Conservation (phyloP, 2,888 invertebrate genomes). For the Liopterus haemorrhoidalis region DNA sequence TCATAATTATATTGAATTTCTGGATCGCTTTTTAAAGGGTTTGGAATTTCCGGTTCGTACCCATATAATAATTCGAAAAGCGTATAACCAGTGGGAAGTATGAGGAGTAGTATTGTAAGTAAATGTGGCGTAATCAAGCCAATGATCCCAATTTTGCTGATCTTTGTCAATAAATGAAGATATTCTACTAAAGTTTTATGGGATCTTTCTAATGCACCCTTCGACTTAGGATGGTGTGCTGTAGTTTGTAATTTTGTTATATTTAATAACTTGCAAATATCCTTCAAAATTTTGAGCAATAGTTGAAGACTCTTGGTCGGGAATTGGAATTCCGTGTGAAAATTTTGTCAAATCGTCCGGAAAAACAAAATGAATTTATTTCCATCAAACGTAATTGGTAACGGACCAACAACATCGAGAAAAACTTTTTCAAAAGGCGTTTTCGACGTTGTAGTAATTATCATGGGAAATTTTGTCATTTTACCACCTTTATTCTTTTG, state of each 20-base stretch:
- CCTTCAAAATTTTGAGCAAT: constrained; percentile 31
- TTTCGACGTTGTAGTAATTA: constrained; percentile 1
- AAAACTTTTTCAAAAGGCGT: constrained; percentile 29
- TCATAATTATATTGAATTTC: constrained; percentile 31
- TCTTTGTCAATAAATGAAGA: constrained; percentile 33
- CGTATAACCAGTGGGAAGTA: constrained; percentile 29
- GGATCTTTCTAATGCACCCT: constrained; percentile 35
- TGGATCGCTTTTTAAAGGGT: constrained; percentile 26
- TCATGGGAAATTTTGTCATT: constrained; percentile 1
- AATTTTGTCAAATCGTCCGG: constrained; percentile 34
- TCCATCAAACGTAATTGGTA: constrained; percentile 27
- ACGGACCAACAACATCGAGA: constrained; percentile 35
- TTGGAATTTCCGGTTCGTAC: constrained; percentile 25
- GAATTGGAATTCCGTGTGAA: constrained; percentile 33
- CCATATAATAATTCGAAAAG: constrained; percentile 34
- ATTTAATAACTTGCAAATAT: constrained; percentile 30
- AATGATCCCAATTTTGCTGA: constrained; percentile 36
- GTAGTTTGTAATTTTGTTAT: constrained; percentile 33
- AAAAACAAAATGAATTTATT: constrained; percentile 34
- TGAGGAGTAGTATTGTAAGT: constrained; percentile 34
- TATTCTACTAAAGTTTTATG: constrained; percentile 35
- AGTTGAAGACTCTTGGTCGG: constrained; percentile 32
- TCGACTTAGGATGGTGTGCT: constrained; percentile 33
- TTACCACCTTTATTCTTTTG: not conserved
- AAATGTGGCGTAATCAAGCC: constrained; percentile 33